Conservation (phyloP, 2,113 vertebrate species). For the Herpetotheres cachinnans region DNA sequence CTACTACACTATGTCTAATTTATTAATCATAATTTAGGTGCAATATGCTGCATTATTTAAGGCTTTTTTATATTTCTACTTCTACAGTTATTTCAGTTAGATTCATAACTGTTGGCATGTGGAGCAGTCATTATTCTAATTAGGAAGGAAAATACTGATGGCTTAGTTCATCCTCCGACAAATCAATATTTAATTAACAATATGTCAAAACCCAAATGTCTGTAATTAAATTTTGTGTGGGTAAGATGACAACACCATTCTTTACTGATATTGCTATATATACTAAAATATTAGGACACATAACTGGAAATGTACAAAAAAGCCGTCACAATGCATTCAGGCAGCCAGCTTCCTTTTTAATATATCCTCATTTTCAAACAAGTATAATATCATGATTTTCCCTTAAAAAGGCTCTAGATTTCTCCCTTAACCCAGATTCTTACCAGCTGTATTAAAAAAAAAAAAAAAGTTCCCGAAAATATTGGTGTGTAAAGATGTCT, state of each 20-base stretch:
- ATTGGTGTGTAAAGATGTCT: not conserved
- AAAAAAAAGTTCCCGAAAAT: not conserved
- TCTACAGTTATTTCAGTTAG: constrained; percentile 35
- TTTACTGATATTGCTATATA: not conserved
- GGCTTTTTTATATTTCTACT: constrained; percentile 19
- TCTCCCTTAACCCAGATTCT: not conserved
- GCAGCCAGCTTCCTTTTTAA: not conserved
- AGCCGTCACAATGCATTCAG: not conserved
- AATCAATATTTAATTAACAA: constrained; percentile 79
- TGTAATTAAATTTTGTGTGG: constrained; percentile 10
- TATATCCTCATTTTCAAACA: not conserved
- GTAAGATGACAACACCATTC: not conserved
- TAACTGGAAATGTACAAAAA: constrained; percentile 15
- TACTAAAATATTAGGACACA: not conserved
- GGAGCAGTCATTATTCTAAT: constrained; percentile 63
- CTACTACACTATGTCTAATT: constrained; percentile 23
- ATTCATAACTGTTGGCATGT: constrained; percentile 19
- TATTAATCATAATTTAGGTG: constrained; percentile 54
- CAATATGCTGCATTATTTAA: constrained; percentile 53
- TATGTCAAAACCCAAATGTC: constrained; percentile 37
- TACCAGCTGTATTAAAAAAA: not conserved
- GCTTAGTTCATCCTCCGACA: constrained; percentile 44
- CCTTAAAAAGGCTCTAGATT: not conserved
- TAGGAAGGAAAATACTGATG: constrained; percentile 39
- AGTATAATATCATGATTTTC: not conserved